These are phyloP conservation scores for Mesocricetus auratus DNA, from an alignment of 2,113 vertebrate species.

Conservation along the genomic window DNA sequence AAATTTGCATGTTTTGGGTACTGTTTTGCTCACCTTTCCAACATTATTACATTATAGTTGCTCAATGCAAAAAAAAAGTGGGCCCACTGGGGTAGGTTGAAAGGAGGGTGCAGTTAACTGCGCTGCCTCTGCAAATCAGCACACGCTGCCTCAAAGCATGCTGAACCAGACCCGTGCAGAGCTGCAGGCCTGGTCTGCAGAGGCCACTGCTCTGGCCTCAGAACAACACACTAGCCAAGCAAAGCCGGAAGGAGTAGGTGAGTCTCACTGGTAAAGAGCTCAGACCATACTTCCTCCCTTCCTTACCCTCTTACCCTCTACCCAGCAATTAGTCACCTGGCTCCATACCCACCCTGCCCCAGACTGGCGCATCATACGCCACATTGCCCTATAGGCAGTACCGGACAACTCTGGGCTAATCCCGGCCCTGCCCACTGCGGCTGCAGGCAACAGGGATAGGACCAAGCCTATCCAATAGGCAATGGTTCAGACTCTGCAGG, in stretches of 20 bases:
- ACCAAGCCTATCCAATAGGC: constrained; percentile 38
- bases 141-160: background rate
- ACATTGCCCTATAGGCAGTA: background rate
- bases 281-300: background rate
- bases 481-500: background rate
- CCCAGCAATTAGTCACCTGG: background rate
- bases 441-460: background rate
- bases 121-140: background rate
- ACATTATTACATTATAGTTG: background rate
- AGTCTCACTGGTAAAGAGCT: background rate
- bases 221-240: background rate
- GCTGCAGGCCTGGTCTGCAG: background rate
- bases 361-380: accelerated
- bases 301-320: background rate
- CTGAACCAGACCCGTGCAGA: background rate
- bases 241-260: background rate
- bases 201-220: background rate
- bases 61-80: background rate
- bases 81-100: too few species aligned
- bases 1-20: background rate
- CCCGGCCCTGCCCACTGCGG: constrained; percentile 30
- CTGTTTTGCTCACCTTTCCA: background rate
- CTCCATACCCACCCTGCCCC: background rate
- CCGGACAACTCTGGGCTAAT: accelerated
- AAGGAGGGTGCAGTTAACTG: background rate